Conservation (phyloP, 35 echinoderm and acorn worm species). For the Hemicentrotus pulcherrimus region DNA sequence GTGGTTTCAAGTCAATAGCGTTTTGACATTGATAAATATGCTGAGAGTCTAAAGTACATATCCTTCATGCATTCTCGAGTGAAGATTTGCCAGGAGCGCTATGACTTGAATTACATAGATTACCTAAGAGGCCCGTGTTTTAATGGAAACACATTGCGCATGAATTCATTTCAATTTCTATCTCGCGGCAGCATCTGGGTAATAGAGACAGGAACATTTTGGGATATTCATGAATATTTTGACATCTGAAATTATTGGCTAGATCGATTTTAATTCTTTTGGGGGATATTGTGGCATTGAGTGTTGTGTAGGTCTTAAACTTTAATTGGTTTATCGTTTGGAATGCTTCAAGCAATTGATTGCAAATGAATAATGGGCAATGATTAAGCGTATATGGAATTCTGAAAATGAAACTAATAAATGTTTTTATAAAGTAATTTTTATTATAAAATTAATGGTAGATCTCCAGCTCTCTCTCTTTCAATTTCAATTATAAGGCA, state of each 20-base stretch:
- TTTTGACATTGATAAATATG: conserved; percentile 13
- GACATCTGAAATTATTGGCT: not conserved
- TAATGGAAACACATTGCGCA: not conserved
- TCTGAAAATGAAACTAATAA: no score
- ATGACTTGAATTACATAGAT: not conserved
- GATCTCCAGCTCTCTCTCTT: no score
- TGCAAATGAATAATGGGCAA: no score
- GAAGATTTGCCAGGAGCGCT: not conserved
- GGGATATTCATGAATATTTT: not conserved
- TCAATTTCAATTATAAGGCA: no score
- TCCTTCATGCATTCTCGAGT: not conserved
- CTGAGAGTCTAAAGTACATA: not conserved
- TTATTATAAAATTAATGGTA: no score
- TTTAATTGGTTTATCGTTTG: not conserved
- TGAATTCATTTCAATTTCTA: not conserved
- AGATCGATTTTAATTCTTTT: not conserved
- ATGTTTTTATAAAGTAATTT: no score
- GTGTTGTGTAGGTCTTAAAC: not conserved
- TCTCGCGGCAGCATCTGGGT: not conserved
- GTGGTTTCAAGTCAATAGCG: not conserved
- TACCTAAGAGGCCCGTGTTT: not conserved
- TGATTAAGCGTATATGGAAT: no score
- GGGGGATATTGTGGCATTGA: not conserved
- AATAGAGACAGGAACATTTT: not conserved
- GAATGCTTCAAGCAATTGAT: not conserved